A percentile compares a stretch with the other conserved stretches of the same genome.
phyloP scores from a whole-genome alignment of 2,797 vertebrate genomes.

The Rhadinocentrus ornatus region DNA sequence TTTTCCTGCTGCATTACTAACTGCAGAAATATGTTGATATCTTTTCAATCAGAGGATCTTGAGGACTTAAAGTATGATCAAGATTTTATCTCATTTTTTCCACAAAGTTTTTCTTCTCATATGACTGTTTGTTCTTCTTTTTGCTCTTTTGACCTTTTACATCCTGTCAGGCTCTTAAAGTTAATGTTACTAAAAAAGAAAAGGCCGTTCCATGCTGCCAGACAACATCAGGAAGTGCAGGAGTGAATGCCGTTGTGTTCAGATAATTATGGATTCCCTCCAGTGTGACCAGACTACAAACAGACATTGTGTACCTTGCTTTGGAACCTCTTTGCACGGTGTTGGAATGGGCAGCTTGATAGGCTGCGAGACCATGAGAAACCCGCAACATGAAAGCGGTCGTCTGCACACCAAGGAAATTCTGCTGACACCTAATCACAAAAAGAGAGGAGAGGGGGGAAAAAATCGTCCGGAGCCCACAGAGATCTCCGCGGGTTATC shows the following conservation, averaged over 20 bases:
- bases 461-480: constrained; percentile 75
- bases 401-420: constrained; percentile 85
- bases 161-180: constrained; percentile 10
- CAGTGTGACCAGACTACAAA: constrained; percentile 58
- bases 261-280: constrained; percentile 51
- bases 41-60: constrained; percentile 40
- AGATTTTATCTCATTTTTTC: constrained; percentile 22
- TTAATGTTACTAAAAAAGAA: neutral
- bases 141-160: constrained; percentile 19
- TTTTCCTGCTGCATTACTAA: constrained; percentile 35
- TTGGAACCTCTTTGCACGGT: constrained; percentile 56
- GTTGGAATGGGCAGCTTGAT: constrained; percentile 64
- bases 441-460: constrained; percentile 69
- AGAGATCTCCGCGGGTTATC: constrained; percentile 81
- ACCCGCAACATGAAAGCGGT: constrained; percentile 81
- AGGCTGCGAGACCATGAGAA: constrained; percentile 78
- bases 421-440: constrained; percentile 82
- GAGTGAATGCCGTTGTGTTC: constrained; percentile 21
- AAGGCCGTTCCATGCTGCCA: neutral
- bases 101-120: constrained; percentile 2
- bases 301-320: constrained; percentile 73
- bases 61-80: constrained; percentile 10
- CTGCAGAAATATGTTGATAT: constrained; percentile 36
- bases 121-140: neutral
- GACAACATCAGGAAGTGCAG: constrained; percentile 21